Base-by-base conservation (phyloP, 1,140 invertebrate species). In the Cyphomyrmex costatus region DNA sequence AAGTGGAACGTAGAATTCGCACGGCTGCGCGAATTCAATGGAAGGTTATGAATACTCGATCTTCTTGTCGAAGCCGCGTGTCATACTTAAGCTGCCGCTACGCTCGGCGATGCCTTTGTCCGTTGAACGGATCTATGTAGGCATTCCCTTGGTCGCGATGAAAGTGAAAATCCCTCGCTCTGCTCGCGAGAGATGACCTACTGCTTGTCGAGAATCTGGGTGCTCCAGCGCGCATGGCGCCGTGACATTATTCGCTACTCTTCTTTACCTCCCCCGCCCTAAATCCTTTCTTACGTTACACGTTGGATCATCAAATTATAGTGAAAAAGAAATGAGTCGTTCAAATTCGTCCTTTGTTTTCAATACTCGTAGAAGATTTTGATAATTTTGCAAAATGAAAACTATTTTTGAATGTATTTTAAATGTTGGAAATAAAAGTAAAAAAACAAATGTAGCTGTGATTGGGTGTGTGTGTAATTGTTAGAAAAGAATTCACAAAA, bases 111-210 rank as follows among this genome's bases (percentile, higher is more conserved):
- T 86, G 88, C 85, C 89, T 89, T 89, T 89, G 88, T 88, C 84
- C 70, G 89, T 24, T 46, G 85, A 68, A 61, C 68, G 19, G 51
- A 66, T 90, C 88, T 71, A 68, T 87, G 86, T 84, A 92, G 90
- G 78, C 91, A 93, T 93, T 93, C 92, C 92, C 93, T 92, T 71
- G 87, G 86, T 91, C 79, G 89, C 88, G 91, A 94, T 95, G 94
- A 95, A 95, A 95, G 94, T 95, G 94, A 94, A 95, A 95, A 95
- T 92, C 71, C 68, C 93, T 91, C 88, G 92, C 88, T 93, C 88
- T 90, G 87, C 89, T 91, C 89, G 91, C 89, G 49, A 85, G 90
- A 85, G 88, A 94, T 94, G 94, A 95, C 94, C 94, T 94, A 94
- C 94, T 95, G 91, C 89, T 92, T 94, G 88, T 90, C 91, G 91